phyloP scores from a whole-genome alignment of 2,113 vertebrate genomes.

The Chascanopsetta lugubris region DNA sequence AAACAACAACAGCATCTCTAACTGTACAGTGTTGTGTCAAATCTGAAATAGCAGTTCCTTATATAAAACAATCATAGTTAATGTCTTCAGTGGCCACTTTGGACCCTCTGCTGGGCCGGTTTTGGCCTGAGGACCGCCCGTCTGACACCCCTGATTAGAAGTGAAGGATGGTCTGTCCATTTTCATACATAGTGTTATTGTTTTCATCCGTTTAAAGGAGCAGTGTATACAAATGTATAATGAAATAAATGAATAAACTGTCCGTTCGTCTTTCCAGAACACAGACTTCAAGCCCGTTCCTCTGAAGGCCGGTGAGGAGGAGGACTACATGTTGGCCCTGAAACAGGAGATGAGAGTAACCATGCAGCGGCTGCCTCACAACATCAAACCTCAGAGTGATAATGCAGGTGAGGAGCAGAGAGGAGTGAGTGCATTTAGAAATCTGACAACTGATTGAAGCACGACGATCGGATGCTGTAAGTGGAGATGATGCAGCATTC shows the following conservation, averaged over 20 bases:
- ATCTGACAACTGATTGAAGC: conserved; percentile 7
- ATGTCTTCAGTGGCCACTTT: too few species aligned
- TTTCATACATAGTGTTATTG: too few species aligned
- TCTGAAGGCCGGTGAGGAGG: conserved; percentile 85
- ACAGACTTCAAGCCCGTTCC: conserved; percentile 88
- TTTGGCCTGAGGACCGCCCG: too few species aligned
- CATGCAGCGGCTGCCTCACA: conserved; percentile 85
- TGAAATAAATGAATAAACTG: neutral
- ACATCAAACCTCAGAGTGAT: conserved; percentile 76
- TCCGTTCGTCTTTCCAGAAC: conserved; percentile 36
- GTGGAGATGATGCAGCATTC: conserved; percentile 60
- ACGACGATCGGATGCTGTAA: conserved; percentile 13
- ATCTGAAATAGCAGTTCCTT: too few species aligned
- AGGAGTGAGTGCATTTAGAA: conserved; percentile 41
- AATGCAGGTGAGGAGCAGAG: conserved; percentile 79
- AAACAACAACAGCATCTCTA: too few species aligned
- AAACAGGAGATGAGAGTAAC: conserved; percentile 90
- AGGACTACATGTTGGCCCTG: conserved; percentile 90
- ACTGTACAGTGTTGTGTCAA: too few species aligned
- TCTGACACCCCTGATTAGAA: too few species aligned
- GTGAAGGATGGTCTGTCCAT: too few species aligned
- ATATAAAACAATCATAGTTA: too few species aligned
- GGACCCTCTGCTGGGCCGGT: too few species aligned
- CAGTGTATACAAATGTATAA: too few species aligned
- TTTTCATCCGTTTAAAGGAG: neutral